Evolutionary conservation across 2,888 invertebrate species (phyloP), one percentile per base, ranked within the genome.

Genomic region (Noctuana brunneofusca): DNA sequence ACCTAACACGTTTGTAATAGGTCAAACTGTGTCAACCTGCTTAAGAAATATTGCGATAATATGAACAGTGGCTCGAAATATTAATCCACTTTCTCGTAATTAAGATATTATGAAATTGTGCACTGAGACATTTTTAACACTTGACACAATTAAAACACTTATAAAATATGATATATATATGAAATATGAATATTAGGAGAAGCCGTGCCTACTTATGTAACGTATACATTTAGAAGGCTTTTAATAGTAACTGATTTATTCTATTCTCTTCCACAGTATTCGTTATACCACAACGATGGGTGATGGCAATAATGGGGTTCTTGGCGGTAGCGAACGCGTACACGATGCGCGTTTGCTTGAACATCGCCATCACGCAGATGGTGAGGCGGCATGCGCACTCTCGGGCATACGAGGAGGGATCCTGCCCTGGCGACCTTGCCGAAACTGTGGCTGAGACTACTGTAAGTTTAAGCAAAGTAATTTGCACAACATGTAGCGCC

Each of bases 291-390:
- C 95, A 95, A 79, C 87, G 96, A 79, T 95, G 95, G 86, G 93
- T 95, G 73, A 91, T 95, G 83, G 93, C 95, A 63, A 89, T 95
- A 46, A 95, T 96, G 95, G 95, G 95, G 18, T 95, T 95, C 78
- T 78, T 95, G 71, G 95, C 94, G 9, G 92, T 96, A 41, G 92
- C 95, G 58, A 95, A 95, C 75, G 95, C 95, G 16, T 96, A 95
- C 78, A 94, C 95, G 65, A 95, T 95, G 95, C 90, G 96, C 8
- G 94, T 95, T 3, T 94, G 94, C 67, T 91, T 96, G 12, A 95
- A 95, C 66, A 93, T 95, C 49, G 94, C 95, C 22, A 95, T 96
- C 65, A 95, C 95, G 0, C 93, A 95, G 72, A 94, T 95, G 93
- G 94, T 94, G 24, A 78, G 83, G 27, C 71, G 80, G 54, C 80